Conservation (phyloP, 2,797 vertebrate species). For the Petrocephalus schoutedeni region DNA sequence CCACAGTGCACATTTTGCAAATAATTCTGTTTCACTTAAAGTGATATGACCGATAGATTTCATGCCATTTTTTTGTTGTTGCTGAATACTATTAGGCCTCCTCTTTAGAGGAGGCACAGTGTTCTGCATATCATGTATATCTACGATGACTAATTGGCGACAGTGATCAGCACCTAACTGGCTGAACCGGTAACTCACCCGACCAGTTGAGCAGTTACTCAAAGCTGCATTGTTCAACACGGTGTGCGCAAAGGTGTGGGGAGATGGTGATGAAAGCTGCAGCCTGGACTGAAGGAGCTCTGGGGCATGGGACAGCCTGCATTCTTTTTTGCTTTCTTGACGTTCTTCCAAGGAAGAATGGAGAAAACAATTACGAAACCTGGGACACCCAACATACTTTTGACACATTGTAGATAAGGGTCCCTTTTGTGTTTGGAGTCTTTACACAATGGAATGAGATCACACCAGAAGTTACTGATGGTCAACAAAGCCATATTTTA, state of each 20-base stretch:
- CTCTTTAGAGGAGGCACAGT: not conserved
- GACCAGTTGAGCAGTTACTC: constrained; percentile 5
- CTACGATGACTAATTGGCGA: not conserved
- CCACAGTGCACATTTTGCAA: not conserved
- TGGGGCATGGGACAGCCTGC: not conserved
- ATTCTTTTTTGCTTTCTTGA: no score
- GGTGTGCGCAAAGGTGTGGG: not conserved
- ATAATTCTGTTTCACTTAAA: not conserved
- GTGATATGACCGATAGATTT: not conserved
- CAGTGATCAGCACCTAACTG: not conserved
- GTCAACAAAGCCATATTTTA: not conserved
- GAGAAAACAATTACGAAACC: not conserved
- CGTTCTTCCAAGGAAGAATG: not conserved
- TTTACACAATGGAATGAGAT: not conserved
- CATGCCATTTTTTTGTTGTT: not conserved
- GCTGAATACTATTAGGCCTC: not conserved
- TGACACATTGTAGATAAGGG: not conserved
- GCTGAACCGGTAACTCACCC: not conserved
- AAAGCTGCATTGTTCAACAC: not conserved
- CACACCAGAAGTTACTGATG: not conserved
- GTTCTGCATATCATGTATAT: not conserved
- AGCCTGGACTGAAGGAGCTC: not conserved
- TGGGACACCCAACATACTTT: not conserved
- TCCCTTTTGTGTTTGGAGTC: not conserved
- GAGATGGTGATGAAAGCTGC: not conserved